These are phyloP conservation scores for Drosophila ogumai DNA, from an alignment of 1,140 invertebrate genomes.

Conservation along the genomic window DNA sequence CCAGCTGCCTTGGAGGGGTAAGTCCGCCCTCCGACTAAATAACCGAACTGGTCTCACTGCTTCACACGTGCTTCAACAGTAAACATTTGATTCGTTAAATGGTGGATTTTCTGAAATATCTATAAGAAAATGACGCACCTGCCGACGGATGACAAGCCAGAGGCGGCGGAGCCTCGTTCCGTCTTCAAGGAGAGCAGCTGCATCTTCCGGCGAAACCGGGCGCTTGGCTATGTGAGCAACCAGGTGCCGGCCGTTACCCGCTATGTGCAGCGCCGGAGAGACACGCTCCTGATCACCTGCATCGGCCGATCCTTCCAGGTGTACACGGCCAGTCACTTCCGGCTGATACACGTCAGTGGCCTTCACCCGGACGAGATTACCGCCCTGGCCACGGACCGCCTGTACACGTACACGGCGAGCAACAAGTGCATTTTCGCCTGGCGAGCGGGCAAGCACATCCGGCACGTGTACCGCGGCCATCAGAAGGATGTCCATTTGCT, in stretches of 20 bases:
- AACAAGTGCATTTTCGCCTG: slow-evolving; percentile 93
- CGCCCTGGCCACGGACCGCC: slow-evolving; percentile 91
- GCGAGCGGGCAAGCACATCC: slow-evolving; percentile 93
- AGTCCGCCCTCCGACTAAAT: background rate
- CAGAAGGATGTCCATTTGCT: slow-evolving; percentile 90
- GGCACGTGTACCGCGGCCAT: slow-evolving; percentile 93
- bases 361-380: slow-evolving; percentile 93
- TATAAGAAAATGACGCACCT: slow-evolving; percentile 54
- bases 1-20: background rate
- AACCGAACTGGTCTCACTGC: slow-evolving; percentile 2
- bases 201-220: slow-evolving; percentile 93
- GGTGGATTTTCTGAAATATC: background rate
- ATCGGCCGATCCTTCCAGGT: slow-evolving; percentile 96
- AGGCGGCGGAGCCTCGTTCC: slow-evolving; percentile 24
- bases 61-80: slow-evolving; percentile 52
- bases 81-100: slow-evolving; percentile 46
- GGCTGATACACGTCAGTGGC: slow-evolving; percentile 92
- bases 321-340: slow-evolving; percentile 93
- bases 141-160: slow-evolving; percentile 14
- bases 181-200: slow-evolving; percentile 86
- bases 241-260: slow-evolving; percentile 93
- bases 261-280: slow-evolving; percentile 93
- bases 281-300: slow-evolving; percentile 95
- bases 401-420: slow-evolving; percentile 93
- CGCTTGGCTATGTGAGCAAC: slow-evolving; percentile 97